These are phyloP conservation scores for Sceloporus undulatus DNA, from an alignment of 2,113 vertebrate species.

Conservation along the genomic window DNA sequence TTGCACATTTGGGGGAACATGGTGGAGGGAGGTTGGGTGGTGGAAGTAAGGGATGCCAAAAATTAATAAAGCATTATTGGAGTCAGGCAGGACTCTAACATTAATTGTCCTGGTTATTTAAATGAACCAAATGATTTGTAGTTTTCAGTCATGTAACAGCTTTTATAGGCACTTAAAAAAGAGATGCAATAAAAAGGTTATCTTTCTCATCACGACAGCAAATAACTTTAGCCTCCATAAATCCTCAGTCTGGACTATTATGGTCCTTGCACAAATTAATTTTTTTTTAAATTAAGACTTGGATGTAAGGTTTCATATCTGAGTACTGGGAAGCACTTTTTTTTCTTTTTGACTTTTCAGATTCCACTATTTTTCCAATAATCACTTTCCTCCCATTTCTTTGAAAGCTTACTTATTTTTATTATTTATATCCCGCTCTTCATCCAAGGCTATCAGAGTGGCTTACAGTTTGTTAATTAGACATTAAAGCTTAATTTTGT, in stretches of 20 bases:
- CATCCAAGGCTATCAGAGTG: too few relatives aligned
- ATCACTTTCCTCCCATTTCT: background rate
- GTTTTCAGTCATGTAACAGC: background rate
- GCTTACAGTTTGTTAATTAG: too few relatives aligned
- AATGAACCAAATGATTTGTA: background rate
- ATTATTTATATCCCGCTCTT: too few relatives aligned
- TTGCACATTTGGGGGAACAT: background rate
- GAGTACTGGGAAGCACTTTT: background rate
- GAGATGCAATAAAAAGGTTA: background rate
- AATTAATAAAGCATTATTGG: background rate
- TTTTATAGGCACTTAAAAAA: background rate
- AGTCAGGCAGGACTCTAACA: background rate
- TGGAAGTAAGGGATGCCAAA: background rate
- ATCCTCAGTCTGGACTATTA: background rate
- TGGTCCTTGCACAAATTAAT: background rate
- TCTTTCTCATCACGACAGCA: background rate
- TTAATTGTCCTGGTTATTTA: background rate
- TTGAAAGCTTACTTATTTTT: background rate
- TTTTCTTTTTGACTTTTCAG: background rate
- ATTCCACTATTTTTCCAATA: too few relatives aligned
- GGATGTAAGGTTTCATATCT: too few relatives aligned
- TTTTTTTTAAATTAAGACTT: too few relatives aligned
- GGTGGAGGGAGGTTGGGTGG: too few relatives aligned
- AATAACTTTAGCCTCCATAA: background rate
- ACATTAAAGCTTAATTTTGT: background rate